These are phyloP conservation scores for Narcine bancroftii DNA, from an alignment of 2,113 vertebrate species.

Conservation along the genomic window DNA sequence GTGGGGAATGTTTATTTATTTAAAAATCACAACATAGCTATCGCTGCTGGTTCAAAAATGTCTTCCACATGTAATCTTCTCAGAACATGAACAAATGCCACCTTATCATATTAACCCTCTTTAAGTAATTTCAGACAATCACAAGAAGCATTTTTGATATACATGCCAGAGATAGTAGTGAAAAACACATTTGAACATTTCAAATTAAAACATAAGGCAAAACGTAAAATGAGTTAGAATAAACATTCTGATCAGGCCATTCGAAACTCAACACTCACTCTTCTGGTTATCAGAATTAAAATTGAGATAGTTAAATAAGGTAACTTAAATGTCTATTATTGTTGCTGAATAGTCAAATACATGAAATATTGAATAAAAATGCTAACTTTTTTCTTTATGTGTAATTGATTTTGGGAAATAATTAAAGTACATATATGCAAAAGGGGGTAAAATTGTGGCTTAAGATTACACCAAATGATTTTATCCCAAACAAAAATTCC, in stretches of 20 bases:
- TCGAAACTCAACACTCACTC: background rate
- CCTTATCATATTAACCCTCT: background rate
- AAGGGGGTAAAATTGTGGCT: background rate
- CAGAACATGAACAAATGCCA: background rate
- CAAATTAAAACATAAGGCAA: background rate
- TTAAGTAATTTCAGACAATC: background rate
- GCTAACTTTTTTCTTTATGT: background rate
- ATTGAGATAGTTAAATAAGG: background rate
- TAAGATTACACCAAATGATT: background rate
- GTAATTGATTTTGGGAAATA: background rate
- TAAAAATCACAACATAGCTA: background rate
- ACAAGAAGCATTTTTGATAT: background rate
- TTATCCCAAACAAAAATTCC: background rate
- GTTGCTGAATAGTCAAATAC: background rate
- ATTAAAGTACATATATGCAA: background rate
- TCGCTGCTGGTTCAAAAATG: background rate
- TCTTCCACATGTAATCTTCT: background rate
- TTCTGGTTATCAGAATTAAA: background rate
- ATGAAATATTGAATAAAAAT: background rate
- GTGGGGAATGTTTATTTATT: too few relatives aligned
- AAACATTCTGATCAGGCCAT: background rate
- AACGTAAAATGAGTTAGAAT: background rate
- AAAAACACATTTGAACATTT: background rate
- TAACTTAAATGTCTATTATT: background rate
- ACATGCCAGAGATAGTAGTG: background rate